A percentile compares a stretch with the other conserved stretches of the same genome.
phyloP scores from a whole-genome alignment of 2,797 vertebrate genomes.

The Aeoliscus strigatus region DNA sequence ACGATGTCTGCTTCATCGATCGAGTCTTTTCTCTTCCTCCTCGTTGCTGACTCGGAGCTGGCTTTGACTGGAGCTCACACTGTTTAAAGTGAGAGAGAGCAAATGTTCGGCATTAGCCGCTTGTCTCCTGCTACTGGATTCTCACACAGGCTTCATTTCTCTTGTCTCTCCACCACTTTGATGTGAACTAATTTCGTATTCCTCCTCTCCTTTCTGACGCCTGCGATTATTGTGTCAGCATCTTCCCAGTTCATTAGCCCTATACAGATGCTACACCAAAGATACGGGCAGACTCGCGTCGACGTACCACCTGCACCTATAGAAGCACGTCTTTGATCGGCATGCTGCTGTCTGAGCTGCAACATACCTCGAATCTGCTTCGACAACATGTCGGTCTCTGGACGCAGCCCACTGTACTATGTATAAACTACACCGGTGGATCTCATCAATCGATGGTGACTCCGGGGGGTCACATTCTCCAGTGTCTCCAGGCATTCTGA shows the following conservation, averaged over 20 bases:
- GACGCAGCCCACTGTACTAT: too few species aligned
- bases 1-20: too few species aligned
- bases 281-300: constrained; percentile 5
- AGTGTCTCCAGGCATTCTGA: too few species aligned
- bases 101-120: too few species aligned
- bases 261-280: constrained; percentile 30
- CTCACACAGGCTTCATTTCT: constrained; percentile 17
- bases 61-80: too few species aligned
- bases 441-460: too few species aligned
- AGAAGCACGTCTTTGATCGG: constrained; percentile 12
- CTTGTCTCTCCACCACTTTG: constrained; percentile 29
- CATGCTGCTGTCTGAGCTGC: constrained; percentile 9
- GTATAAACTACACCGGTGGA: too few species aligned
- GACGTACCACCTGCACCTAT: constrained; percentile 22
- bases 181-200: constrained; percentile 24
- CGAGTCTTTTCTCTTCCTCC: too few species aligned
- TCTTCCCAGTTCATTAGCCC: constrained; percentile 45
- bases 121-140: constrained; percentile 45
- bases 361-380: not conserved
- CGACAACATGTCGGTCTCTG: too few species aligned
- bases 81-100: too few species aligned
- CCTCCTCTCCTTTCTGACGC: constrained; percentile 29
- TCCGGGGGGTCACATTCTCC: too few species aligned
- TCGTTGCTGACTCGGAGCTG: too few species aligned
- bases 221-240: constrained; percentile 56